These are phyloP conservation scores for Arbacia lixula DNA, from an alignment of 53 echinoderm and acorn worm genomes.

Conservation along the genomic window DNA sequence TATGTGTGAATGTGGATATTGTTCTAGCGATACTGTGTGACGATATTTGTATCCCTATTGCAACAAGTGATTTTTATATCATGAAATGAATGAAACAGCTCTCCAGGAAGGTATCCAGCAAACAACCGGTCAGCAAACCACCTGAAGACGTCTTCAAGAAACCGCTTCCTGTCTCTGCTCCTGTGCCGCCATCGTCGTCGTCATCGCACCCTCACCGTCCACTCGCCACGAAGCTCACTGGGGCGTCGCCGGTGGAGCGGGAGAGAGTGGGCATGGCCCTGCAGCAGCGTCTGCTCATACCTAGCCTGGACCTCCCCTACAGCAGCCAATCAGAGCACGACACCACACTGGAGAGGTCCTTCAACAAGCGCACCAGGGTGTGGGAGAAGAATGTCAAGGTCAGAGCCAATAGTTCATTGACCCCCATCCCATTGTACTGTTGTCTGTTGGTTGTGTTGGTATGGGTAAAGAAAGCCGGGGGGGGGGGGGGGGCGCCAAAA, in stretches of 20 bases:
- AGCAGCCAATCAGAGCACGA: constrained; percentile 46
- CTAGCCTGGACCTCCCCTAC: neutral
- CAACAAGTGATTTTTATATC: too few species aligned
- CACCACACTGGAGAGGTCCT: constrained; percentile 83
- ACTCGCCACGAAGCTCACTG: neutral
- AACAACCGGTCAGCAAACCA: constrained; percentile 13
- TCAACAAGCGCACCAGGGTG: constrained; percentile 61
- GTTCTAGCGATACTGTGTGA: too few species aligned
- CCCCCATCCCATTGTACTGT: too few species aligned
- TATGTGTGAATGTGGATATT: too few species aligned
- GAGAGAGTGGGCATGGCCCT: constrained; percentile 37
- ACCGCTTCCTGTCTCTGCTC: neutral
- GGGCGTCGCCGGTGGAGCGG: constrained; percentile 17
- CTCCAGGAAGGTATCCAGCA: constrained; percentile 74
- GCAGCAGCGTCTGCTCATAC: constrained; percentile 31
- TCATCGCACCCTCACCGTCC: neutral
- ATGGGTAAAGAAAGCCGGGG: too few species aligned
- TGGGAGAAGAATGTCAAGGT: constrained; percentile 72
- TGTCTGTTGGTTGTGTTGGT: too few species aligned
- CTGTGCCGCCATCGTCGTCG: too few species aligned
- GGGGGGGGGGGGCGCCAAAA: too few species aligned
- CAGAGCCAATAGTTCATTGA: too few species aligned
- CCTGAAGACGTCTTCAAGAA: constrained; percentile 21
- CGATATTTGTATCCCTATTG: too few species aligned
- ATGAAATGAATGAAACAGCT: too few species aligned